phyloP scores from a whole-genome alignment of 2,113 vertebrate genomes.

The Rattus rattus region DNA sequence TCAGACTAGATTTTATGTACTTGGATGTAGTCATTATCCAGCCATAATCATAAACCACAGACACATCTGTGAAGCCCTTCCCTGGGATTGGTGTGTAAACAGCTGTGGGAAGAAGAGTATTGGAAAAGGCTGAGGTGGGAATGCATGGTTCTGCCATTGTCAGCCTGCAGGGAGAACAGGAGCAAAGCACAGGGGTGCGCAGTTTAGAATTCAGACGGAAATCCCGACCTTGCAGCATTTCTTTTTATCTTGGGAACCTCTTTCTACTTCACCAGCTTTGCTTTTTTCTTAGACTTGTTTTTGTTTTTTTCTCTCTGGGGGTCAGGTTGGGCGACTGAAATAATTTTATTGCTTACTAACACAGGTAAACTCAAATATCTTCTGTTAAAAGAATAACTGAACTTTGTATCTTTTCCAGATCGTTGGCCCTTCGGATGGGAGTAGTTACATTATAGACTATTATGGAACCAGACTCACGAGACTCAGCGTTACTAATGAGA shows the following conservation, averaged over 20 bases:
- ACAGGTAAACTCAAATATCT: not conserved
- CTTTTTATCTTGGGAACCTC: not conserved
- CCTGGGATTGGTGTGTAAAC: slow-evolving; percentile 5
- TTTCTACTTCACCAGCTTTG: not conserved
- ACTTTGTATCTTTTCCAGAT: slow-evolving; percentile 88
- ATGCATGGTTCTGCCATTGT: not conserved
- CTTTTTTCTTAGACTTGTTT: not conserved
- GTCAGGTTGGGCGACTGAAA: not conserved
- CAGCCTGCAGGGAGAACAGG: not conserved
- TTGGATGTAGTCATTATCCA: not conserved
- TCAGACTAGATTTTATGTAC: not conserved
- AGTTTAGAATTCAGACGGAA: no score
- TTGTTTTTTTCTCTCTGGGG: not conserved
- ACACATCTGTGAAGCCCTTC: not conserved
- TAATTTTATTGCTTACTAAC: slow-evolving; percentile 42
- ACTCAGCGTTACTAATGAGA: slow-evolving; percentile 95
- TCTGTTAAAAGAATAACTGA: slow-evolving; percentile 63
- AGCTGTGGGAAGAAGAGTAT: not conserved
- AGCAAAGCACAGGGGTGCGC: not conserved
- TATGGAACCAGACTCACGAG: slow-evolving; percentile 95
- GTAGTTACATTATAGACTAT: slow-evolving; percentile 98
- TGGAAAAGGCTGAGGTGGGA: not conserved
- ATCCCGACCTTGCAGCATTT: not conserved
- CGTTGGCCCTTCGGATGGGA: slow-evolving; percentile 97
- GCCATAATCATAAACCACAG: not conserved